These are phyloP conservation scores for Cordilura impudica DNA, from an alignment of 2,888 invertebrate species.

Conservation along the genomic window DNA sequence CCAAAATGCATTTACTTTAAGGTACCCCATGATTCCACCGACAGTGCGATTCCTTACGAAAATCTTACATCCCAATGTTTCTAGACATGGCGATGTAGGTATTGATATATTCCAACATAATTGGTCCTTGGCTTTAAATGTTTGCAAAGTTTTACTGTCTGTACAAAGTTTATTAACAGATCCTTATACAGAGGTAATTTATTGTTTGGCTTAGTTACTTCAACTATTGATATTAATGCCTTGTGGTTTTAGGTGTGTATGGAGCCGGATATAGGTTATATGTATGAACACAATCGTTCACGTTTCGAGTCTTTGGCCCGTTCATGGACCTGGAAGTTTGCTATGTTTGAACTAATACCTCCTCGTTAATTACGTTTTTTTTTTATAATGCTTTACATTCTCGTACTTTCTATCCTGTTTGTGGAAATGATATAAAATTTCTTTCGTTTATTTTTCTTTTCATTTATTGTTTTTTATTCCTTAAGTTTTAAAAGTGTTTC, in stretches of 20 bases:
- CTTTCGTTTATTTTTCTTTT: constrained; percentile 10
- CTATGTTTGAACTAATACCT: constrained; percentile 86
- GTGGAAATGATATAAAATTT: not conserved
- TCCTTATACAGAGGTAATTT: constrained; percentile 87
- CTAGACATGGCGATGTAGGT: constrained; percentile 96
- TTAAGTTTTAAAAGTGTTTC: constrained; percentile 40
- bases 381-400: not conserved
- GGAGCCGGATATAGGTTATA: constrained; percentile 90
- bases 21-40: constrained; percentile 95
- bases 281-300: constrained; percentile 85
- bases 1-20: constrained; percentile 60
- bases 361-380: constrained; percentile 65
- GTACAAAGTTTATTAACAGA: constrained; percentile 93
- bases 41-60: constrained; percentile 94
- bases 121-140: constrained; percentile 95
- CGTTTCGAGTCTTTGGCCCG: constrained; percentile 90
- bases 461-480: constrained; percentile 35
- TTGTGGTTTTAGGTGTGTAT: constrained; percentile 86
- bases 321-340: constrained; percentile 94
- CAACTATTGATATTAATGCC: not conserved
- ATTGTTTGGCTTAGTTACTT: not conserved
- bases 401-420: not conserved
- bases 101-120: constrained; percentile 97
- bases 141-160: constrained; percentile 92
- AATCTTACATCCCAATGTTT: constrained; percentile 96